Base-by-base conservation (phyloP, 2,113 vertebrate species). In the Podocnemis expansa region DNA sequence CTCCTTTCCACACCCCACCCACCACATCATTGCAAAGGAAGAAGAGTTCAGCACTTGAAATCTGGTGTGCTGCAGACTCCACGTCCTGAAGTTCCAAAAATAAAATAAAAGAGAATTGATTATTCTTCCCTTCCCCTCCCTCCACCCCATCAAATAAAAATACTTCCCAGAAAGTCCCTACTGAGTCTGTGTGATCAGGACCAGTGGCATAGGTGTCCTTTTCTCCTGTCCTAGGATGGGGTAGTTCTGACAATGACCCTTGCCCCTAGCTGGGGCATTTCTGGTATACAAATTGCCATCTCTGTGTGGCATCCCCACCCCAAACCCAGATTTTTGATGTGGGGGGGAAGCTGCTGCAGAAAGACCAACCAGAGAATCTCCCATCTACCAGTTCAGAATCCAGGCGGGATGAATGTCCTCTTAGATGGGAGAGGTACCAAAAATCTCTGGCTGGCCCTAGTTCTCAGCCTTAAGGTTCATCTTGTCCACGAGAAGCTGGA, bases 401-500 rank as follows among this genome's bases (percentile, higher is more conserved):
- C 38, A 1, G 45, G 89, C 0, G 5, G 54, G 56, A 87, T 3
- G 1, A 14, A 2, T 1, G 5, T 87, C 87, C 87, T 80, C 91
- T 45, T 1, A 38, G 85, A 43, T 49, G 5, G 76, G n/a, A 87
- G 70, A 83, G 0, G 51, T 31, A 31, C 63, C 91, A 2, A 87
- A 76, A 4, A 38, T 88, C 86, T 93, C 88, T 3, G 45, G 86
- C 91, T 78, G 52, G 88, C 27, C 88, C 84, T 38, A 2, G 79
- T 3, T 56, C 2, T 6, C 55, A 19, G 24, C 85, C 41, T 82
- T 8, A 43, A 89, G 87, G 43, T 76, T 93, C 3, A 3, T 82
- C 90, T 95, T 3, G 93, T 95, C 86, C 96, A 75, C 85, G 56
- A 94, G 93, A 88, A 96, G 97, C 97, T 76, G 93, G 93, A 94